phyloP scores from a whole-genome alignment of 1,140 invertebrate genomes.

The Brachionus rotundiformis region DNA sequence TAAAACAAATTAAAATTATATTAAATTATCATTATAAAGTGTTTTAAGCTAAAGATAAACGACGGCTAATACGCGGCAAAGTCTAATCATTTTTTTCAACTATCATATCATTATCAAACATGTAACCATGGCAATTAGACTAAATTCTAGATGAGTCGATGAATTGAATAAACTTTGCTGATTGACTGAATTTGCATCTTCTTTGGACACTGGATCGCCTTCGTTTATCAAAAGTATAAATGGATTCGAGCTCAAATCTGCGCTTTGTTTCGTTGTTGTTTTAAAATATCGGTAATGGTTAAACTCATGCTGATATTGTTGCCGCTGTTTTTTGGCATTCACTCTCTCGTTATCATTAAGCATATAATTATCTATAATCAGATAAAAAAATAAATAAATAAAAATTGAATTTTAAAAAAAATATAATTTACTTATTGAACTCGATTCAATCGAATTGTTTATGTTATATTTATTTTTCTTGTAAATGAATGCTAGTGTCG shows the following conservation, averaged over 20 bases:
- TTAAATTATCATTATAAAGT: constrained; percentile 5
- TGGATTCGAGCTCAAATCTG: background rate
- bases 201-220: background rate
- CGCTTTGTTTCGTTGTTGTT: background rate
- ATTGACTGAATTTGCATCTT: background rate
- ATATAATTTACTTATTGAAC: background rate
- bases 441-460: background rate
- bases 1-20: constrained; percentile 1
- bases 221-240: constrained; percentile 3
- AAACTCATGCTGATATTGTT: background rate
- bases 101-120: constrained; percentile 8
- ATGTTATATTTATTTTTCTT: background rate
- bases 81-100: background rate
- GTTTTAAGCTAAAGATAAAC: constrained; percentile 8
- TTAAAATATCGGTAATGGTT: background rate
- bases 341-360: background rate
- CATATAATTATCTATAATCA: background rate
- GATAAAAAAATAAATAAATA: constrained; percentile 9
- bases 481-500: constrained; percentile 2
- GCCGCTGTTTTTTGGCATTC: background rate
- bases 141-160: background rate
- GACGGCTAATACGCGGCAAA: constrained; percentile 5
- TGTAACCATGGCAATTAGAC: background rate
- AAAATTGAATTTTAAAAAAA: background rate
- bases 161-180: background rate